Percentiles rank a stretch among this genome's conserved stretches.
Conservation (phyloP, 2,113 vertebrate genomes). For the Cynocephalus volans region DNA sequence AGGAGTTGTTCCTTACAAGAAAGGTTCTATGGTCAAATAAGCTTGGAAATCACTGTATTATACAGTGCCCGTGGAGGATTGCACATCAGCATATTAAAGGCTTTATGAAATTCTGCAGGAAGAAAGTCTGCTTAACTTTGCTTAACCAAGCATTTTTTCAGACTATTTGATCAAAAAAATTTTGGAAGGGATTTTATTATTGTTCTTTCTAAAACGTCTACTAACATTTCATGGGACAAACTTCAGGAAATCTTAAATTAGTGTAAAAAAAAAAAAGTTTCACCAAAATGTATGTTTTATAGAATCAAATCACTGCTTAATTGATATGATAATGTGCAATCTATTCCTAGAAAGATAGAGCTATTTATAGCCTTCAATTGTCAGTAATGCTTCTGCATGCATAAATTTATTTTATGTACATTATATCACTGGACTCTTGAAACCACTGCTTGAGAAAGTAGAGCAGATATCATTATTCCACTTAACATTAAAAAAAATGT, state of each 20-base stretch:
- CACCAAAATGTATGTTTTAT: not conserved
- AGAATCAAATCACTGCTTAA: not conserved
- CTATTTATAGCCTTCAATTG: not conserved
- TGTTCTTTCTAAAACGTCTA: not conserved
- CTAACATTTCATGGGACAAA: not conserved
- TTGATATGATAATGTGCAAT: not conserved
- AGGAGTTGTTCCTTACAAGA: constrained; percentile 13
- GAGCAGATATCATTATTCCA: not conserved
- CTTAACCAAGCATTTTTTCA: constrained; percentile 40
- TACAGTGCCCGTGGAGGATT: not conserved
- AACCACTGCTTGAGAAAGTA: not conserved
- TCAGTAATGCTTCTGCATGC: not conserved
- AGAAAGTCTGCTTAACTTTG: constrained; percentile 27
- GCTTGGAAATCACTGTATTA: not conserved
- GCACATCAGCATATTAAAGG: not conserved
- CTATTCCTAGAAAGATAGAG: not conserved
- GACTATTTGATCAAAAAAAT: not conserved
- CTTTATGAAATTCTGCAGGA: not conserved
- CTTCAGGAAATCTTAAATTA: constrained; percentile 6
- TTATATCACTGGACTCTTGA: not conserved
- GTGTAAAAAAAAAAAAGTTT: not conserved
- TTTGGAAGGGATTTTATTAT: not conserved
- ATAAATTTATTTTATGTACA: not conserved
- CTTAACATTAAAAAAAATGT: not conserved
- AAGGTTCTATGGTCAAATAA: not conserved